Conservation (phyloP, 1,140 invertebrate species). For the Drosophila baimaii region DNA sequence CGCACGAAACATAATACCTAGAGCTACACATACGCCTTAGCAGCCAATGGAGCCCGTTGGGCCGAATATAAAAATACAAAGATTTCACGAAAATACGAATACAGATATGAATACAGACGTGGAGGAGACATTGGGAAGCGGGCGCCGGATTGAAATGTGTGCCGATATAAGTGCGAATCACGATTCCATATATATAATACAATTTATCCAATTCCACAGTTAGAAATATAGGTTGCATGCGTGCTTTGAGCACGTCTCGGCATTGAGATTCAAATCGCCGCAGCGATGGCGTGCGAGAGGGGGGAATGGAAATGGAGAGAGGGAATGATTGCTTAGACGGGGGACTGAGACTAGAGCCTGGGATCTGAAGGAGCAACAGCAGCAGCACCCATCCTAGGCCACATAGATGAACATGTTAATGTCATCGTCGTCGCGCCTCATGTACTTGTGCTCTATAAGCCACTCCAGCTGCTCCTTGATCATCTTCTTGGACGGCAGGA, state of each 20-base stretch:
- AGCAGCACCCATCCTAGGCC: slow-evolving; percentile 87
- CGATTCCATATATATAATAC: slow-evolving; percentile 55
- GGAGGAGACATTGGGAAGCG: slow-evolving; percentile 5
- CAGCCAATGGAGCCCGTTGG: slow-evolving; percentile 21
- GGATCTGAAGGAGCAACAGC: slow-evolving; percentile 9
- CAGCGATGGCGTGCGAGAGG: slow-evolving; percentile 12
- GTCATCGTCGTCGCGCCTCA: slow-evolving; percentile 97
- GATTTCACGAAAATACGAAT: slow-evolving; percentile 27
- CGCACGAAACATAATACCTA: slow-evolving; percentile 47
- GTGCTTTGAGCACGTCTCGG: slow-evolving; percentile 53
- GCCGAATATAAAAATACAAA: slow-evolving; percentile 53
- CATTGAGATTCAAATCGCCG: slow-evolving; percentile 54
- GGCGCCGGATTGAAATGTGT: slow-evolving; percentile 15
- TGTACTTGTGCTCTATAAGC: slow-evolving; percentile 99
- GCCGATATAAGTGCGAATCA: slow-evolving; percentile 47
- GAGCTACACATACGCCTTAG: slow-evolving; percentile 33
- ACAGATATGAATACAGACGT: slow-evolving; percentile 36
- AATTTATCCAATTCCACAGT: slow-evolving; percentile 53
- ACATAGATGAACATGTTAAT: slow-evolving; percentile 99
- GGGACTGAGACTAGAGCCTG: slow-evolving; percentile 46
- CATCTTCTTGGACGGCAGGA: slow-evolving; percentile 99
- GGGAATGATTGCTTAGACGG: slow-evolving; percentile 46
- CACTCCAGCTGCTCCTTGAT: slow-evolving; percentile 99
- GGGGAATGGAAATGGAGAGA: slow-evolving; percentile 34
- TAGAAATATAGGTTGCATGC: slow-evolving; percentile 27